Evolutionary conservation across 1,140 invertebrate genomes (phyloP).

Genomic region (Drosophila parabipectinata): DNA sequence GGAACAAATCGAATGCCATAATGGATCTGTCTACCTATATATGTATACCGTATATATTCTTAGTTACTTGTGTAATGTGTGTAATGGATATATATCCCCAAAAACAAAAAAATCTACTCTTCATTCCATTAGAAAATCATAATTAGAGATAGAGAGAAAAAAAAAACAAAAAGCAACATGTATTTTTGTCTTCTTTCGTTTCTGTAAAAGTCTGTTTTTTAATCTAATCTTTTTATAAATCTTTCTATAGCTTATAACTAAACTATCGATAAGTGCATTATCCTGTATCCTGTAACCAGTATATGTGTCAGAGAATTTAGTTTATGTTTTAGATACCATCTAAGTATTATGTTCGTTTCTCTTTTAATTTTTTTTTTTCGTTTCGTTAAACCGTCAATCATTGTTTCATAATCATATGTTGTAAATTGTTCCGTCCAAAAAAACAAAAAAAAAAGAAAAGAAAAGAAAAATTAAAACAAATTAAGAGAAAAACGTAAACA

Average conservation of each 20-base stretch:
- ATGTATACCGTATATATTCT: slow-evolving; percentile 16
- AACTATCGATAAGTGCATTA: slow-evolving; percentile 20
- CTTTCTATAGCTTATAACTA: slow-evolving; percentile 4
- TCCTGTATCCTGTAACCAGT: slow-evolving; percentile 4
- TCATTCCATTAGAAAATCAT: slow-evolving; percentile 76
- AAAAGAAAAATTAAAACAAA: slow-evolving; percentile 13
- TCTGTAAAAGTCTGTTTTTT: slow-evolving; percentile 22
- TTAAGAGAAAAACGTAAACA: slow-evolving; percentile 15
- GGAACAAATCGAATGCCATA: not conserved
- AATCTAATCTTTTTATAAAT: too few species aligned
- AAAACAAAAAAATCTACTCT: slow-evolving; percentile 26
- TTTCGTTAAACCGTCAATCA: slow-evolving; percentile 52
- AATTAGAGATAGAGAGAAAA: slow-evolving; percentile 11
- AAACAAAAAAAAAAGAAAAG: slow-evolving; percentile 37
- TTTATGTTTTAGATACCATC: slow-evolving; percentile 49
- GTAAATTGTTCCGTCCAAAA: slow-evolving; percentile 82
- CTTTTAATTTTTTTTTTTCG: not conserved
- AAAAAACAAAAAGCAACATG: not conserved
- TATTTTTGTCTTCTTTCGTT: slow-evolving; percentile 32
- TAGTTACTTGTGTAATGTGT: slow-evolving; percentile 6
- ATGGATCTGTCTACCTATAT: not conserved
- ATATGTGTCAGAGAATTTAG: slow-evolving; percentile 13
- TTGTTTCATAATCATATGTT: slow-evolving; percentile 83
- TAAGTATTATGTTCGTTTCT: slow-evolving; percentile 59
- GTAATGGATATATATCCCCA: slow-evolving; percentile 24